phyloP scores from a whole-genome alignment of 2,113 vertebrate genomes.

The Clarias magur region DNA sequence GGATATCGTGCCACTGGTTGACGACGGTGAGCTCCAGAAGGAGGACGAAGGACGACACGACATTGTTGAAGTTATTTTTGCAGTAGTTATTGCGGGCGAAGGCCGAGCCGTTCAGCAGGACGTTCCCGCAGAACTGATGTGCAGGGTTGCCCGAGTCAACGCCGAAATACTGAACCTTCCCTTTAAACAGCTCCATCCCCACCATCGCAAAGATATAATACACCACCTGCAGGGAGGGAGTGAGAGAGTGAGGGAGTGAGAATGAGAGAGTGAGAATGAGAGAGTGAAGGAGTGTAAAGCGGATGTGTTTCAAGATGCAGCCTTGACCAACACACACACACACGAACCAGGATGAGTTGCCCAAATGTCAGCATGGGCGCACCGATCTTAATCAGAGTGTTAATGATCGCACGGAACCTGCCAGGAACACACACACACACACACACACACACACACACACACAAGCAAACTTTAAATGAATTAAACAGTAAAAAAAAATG shows the following conservation, averaged over 20 bases:
- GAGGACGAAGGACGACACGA: slow-evolving; percentile 80
- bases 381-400: slow-evolving; percentile 87
- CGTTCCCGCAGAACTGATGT: slow-evolving; percentile 78
- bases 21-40: slow-evolving; percentile 90
- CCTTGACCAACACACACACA: neutral
- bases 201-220: slow-evolving; percentile 90
- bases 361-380: slow-evolving; percentile 88
- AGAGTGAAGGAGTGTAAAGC: neutral
- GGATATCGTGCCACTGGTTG: slow-evolving; percentile 98
- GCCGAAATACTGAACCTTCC: slow-evolving; percentile 78
- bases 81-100: slow-evolving; percentile 86
- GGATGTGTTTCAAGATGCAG: neutral
- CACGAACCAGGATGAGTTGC: slow-evolving; percentile 86
- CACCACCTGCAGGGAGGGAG: slow-evolving; percentile 74
- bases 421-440: neutral
- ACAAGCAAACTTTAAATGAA: neutral
- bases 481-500: neutral
- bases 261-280: neutral
- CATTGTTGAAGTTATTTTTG: slow-evolving; percentile 92
- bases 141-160: slow-evolving; percentile 53
- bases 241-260: neutral
- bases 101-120: slow-evolving; percentile 70
- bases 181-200: slow-evolving; percentile 90
- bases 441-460: slow-evolving; percentile 2
- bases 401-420: slow-evolving; percentile 88